Conservation (phyloP, 2,113 vertebrate species). For the Cacatua alba region DNA sequence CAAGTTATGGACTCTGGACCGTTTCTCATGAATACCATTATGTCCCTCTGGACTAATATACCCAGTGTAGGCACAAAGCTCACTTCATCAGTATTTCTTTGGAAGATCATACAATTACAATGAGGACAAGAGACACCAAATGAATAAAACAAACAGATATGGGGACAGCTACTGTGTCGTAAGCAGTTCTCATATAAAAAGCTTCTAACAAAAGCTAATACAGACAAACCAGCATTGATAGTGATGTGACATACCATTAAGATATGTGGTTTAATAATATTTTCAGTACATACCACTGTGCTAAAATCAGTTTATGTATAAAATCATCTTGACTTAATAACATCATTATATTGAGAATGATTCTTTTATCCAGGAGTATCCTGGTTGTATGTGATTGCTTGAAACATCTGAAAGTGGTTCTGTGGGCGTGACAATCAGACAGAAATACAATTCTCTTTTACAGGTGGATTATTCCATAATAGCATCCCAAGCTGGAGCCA, state of each 20-base stretch:
- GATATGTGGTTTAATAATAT: not conserved
- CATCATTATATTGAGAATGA: not conserved
- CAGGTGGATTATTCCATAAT: conserved; percentile 95
- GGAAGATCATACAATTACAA: not conserved
- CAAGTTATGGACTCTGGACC: not conserved
- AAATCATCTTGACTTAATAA: not conserved
- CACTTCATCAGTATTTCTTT: not conserved
- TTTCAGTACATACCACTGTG: not conserved
- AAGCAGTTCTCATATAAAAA: not conserved
- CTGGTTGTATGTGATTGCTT: not conserved
- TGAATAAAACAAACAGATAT: not conserved
- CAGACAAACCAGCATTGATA: not conserved
- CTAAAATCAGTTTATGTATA: not conserved
- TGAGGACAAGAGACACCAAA: not conserved
- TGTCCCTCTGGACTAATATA: not conserved
- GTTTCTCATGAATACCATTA: not conserved
- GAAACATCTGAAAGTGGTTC: not conserved
- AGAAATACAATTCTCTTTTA: conserved; percentile 51
- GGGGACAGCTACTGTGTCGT: not conserved
- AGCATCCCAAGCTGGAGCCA: conserved; percentile 91
- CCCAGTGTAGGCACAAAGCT: not conserved
- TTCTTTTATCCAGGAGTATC: not conserved
- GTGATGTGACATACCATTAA: not conserved
- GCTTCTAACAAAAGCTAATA: not conserved
- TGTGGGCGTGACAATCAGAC: not conserved